phyloP scores from a whole-genome alignment of 2,113 vertebrate genomes.

The Poicephalus meyeri region DNA sequence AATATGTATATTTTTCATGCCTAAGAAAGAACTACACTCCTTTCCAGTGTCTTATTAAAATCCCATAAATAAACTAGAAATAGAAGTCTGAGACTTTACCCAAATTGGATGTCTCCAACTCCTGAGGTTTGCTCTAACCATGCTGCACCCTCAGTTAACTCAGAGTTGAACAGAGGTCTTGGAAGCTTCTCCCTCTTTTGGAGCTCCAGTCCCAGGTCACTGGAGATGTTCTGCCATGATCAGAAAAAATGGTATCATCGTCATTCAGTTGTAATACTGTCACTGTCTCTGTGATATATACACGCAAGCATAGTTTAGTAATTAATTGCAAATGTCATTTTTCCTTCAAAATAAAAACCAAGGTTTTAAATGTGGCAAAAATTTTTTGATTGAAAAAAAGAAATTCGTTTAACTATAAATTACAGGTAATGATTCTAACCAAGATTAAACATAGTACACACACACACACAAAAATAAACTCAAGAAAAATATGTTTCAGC shows the following conservation, averaged over 20 bases:
- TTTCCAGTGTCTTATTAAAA: background rate
- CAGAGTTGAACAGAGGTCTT: background rate
- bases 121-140: background rate
- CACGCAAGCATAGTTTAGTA: rapidly evolving
- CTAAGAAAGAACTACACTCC: background rate
- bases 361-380: background rate
- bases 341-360: background rate
- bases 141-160: background rate
- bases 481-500: background rate
- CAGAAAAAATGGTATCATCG: background rate
- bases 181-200: background rate
- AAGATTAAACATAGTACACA: background rate
- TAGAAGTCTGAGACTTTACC: background rate
- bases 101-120: background rate
- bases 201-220: background rate
- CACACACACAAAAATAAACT: rapidly evolving
- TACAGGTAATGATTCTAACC: background rate
- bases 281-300: background rate
- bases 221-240: background rate
- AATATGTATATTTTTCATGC: background rate
- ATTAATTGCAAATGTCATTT: background rate
- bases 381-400: background rate
- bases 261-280: background rate
- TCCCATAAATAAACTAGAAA: background rate
- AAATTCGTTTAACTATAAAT: background rate